These are phyloP conservation scores for Staurois parvus DNA, from an alignment of 2,797 vertebrate genomes.

Conservation along the genomic window DNA sequence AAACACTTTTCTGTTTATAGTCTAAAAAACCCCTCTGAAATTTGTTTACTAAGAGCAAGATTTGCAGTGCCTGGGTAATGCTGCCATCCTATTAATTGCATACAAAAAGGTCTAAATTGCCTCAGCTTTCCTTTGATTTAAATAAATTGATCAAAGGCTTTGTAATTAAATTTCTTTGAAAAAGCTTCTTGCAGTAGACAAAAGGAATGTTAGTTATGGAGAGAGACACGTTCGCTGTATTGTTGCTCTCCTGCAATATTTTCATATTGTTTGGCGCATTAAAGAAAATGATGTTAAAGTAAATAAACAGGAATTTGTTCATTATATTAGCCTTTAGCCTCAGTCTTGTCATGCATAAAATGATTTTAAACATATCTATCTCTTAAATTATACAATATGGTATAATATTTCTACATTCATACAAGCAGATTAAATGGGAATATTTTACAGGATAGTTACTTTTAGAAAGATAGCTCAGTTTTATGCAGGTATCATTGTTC, in stretches of 20 bases:
- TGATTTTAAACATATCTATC: constrained; percentile 14
- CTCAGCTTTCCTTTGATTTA: constrained; percentile 53
- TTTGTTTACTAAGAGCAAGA: constrained; percentile 37
- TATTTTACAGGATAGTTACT: no score
- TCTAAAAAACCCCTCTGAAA: constrained; percentile 8
- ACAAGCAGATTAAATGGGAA: neutral
- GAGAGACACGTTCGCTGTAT: constrained; percentile 30
- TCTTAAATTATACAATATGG: neutral
- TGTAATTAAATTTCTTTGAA: constrained; percentile 61
- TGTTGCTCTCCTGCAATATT: constrained; percentile 45
- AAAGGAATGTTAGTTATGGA: constrained; percentile 49
- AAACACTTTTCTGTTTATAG: constrained; percentile 30
- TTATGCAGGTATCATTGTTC: neutral
- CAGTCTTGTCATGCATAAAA: neutral
- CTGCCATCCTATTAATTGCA: constrained; percentile 54
- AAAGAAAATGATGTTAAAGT: constrained; percentile 32
- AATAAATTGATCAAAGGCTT: constrained; percentile 60
- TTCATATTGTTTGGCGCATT: constrained; percentile 27
- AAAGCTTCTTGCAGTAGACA: constrained; percentile 52
- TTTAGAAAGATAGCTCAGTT: no score
- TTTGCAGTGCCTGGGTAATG: constrained; percentile 23
- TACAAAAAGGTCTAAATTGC: constrained; percentile 60
- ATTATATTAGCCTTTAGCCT: constrained; percentile 2
- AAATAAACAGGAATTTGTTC: constrained; percentile 41
- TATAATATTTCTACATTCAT: neutral